Base-by-base conservation (phyloP, 2,888 invertebrate genomes). In the Poecilobothrus nobilitatus region DNA sequence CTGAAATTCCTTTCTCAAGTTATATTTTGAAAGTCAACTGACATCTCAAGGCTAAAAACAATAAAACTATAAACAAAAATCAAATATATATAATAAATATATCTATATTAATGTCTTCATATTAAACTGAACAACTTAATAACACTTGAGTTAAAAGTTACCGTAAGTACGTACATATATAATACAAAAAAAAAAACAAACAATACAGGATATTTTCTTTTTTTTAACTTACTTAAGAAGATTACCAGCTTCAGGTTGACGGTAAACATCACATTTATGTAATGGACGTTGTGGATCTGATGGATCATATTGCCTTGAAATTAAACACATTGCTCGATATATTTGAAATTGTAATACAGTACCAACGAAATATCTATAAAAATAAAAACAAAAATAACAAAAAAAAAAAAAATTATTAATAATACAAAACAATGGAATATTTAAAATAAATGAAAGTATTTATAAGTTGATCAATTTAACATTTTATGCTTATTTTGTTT, bases 341-440 rank as follows among this genome's bases (percentile, higher is more conserved):
- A 97, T 88, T 83, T 96, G 96, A 86, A 96, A 97, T 84, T 97
- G 96, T 20, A 97, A 86, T 12, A 97, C 86, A 8, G 92, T 92
- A 76, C 92, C 92, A 72, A 96, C 92, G 83, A 95, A 97, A 83
- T 96, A 96, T 84, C 96, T 95, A 87, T 69, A 85, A 85, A 73
- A 76, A 74, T 76, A 69, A 73, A 72, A 71, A 9, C 27, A 67
- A 67, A 37, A 22, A 22, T 22, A 67, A 41, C 22, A 53, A 61
- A 44, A 4, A 69, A 65, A 41, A 70, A 71, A 68, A 69, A 68
- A 68, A 70, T 67, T n/a, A 68, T 67, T 33, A 66, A 65, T 68
- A 67, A 66, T 67, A 66, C 7, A 44, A 66, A 53, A 53, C 53
- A 53, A 37, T 37, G 12, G 37, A 12, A 37, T 37, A 37, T 37